phyloP scores from a whole-genome alignment of 2,113 vertebrate species.

The Microcebus ravelobensis region DNA sequence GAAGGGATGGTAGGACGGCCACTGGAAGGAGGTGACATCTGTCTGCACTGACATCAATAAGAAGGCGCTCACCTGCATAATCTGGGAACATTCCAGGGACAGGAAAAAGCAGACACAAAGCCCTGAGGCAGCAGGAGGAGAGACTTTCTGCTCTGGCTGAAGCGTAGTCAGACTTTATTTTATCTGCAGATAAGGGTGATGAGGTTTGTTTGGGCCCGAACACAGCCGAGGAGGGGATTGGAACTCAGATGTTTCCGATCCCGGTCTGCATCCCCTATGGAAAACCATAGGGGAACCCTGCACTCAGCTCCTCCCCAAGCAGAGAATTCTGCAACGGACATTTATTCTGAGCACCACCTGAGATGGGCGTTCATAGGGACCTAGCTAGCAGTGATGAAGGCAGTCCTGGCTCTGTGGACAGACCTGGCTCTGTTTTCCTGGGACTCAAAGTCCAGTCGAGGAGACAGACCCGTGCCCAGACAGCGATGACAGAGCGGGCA shows the following conservation, averaged over 20 bases:
- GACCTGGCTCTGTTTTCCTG: neutral
- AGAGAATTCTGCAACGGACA: neutral
- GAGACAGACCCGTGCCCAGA: neutral
- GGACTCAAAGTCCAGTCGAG: neutral
- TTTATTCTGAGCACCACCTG: neutral
- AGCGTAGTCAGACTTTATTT: neutral
- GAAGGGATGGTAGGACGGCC: neutral
- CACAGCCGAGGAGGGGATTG: neutral
- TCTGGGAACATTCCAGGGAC: neutral
- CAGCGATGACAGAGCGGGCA: neutral
- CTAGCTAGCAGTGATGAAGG: neutral
- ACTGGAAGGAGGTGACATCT: neutral
- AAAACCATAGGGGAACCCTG: neutral
- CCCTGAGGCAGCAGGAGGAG: neutral
- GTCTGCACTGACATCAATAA: neutral
- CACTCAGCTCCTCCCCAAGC: neutral
- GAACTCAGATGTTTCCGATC: neutral
- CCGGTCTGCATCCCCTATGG: neutral
- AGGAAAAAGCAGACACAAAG: neutral
- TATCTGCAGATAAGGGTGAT: neutral
- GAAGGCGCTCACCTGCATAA: neutral
- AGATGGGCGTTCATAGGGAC: neutral
- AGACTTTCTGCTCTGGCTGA: neutral
- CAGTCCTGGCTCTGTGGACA: too few relatives aligned
- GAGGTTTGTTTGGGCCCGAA: neutral